Evolutionary conservation across 37 sponge, comb jelly and placozoan species (phyloP), one percentile per base, ranked within the genome.

Genomic region (Agelas oroides): DNA sequence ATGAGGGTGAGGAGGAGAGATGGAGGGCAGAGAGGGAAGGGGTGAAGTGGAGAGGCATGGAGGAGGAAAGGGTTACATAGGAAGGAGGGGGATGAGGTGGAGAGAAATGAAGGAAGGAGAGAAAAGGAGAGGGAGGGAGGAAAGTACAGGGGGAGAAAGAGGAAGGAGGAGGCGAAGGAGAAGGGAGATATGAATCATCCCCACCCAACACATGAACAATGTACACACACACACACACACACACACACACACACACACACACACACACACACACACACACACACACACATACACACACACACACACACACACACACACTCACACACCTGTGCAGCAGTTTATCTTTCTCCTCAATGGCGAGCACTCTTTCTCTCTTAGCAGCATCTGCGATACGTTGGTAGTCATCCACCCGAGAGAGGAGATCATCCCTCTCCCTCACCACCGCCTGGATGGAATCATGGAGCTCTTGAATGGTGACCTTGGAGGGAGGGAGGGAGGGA

Each of bases 291-390:
- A 5, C 70, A 2, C 70, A 27, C 70, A 6, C 70, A 27, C 70
- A 6, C 37, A 27, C 70, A 6, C 70, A 27, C 70, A 27, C 70
- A 27, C 70, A 14, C 72, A 15, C 30, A 18, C 39, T 52, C 15
- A 24, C 27, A 0, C 70, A 80, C 81, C 41, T 64, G 65, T 64
- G 64, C 5, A 88, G 52, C 20, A 88, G 18, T 17, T 77, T 30
- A 53, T 88, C 89, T 24, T 81, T 88, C 70, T 88, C 89, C 13
- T 88, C 89, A 27, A 88, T 88, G 54, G 89, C 89, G 46, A 88
- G 52, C 36, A 88, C 77, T 16, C 89, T 75, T 46, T 88, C 89
- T 66, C 89, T 63, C 70, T 81, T 81, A 0, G 89, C 89, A 20
- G 83, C 89, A 35, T 88, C 89, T 0, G 82, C 75, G 27, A 81